Evolutionary conservation across 2,888 invertebrate species (phyloP), one percentile per base, ranked within the genome.

Genomic region (Cacoxenus indagator): DNA sequence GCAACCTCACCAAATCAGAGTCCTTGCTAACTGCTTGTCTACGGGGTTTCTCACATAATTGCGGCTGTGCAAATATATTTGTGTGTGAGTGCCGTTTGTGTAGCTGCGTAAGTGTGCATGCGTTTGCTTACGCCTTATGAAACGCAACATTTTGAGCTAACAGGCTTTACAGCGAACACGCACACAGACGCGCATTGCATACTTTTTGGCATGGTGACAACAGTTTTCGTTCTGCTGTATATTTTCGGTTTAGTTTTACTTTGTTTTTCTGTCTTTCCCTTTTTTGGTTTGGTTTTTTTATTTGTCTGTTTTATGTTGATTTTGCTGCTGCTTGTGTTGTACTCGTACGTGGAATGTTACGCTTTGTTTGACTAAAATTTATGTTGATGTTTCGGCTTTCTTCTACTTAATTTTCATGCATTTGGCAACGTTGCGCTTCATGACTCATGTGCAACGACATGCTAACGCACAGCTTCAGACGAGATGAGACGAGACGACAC

Each of bases 361-460:
- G 81, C 80, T 80, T 80, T 80, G 80, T 80, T 80, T 80, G 80
- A 81, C 81, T 80, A 74, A 79, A 81, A 80, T 80, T 80, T 81
- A 80, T 80, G 80, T 78, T 77, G 81, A 78, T 80, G 77, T 73
- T 80, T 75, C 73, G 75, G 73, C 76, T 76, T 68, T 66, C 45
- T 65, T 54, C n/a, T 46, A 31, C 48, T 51, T 17, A 55, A 24
- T 54, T 64, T 48, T 67, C 46, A 45, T 65, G 27, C 61, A 61
- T 76, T 75, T 77, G 78, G 78, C 74, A 80, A 76, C 61, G 54
- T 61, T 65, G 73, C 68, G 75, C 61, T 65, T 65, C 68, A 67
- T 78, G 78, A 81, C 70, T 78, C 81, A 78, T 73, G 72, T 70
- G 64, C 61, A 69, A 67, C 54, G 70, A 67, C 57, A 29, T 51